Conservation (phyloP, 2,888 invertebrate genomes). For the Rhagophthalmus giganteus region DNA sequence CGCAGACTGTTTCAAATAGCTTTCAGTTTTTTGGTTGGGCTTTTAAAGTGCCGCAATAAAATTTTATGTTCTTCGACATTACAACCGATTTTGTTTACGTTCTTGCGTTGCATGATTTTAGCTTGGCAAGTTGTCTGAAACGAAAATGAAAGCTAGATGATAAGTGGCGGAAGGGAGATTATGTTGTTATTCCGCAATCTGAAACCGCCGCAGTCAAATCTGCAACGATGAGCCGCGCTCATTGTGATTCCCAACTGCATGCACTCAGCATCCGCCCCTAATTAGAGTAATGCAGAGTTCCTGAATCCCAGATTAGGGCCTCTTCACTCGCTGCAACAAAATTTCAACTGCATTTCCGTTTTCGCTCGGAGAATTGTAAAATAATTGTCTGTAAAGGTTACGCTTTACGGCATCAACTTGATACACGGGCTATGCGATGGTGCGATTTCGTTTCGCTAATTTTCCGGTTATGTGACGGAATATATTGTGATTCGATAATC, state of each 20-base stretch:
- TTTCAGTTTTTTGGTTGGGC: no score
- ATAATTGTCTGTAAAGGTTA: no score
- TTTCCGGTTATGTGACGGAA: no score
- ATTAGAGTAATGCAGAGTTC: constrained; percentile 26
- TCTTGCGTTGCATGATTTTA: not conserved
- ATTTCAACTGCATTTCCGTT: constrained; percentile 18
- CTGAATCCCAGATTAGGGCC: constrained; percentile 23
- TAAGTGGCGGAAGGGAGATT: constrained; percentile 1
- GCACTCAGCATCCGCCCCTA: constrained; percentile 20
- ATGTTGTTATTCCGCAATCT: constrained; percentile 16
- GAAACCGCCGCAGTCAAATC: constrained; percentile 16
- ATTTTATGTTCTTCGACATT: not conserved
- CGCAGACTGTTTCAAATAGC: no score
- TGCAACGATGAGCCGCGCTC: constrained; percentile 13
- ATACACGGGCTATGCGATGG: no score
- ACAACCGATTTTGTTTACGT: not conserved
- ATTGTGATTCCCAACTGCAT: constrained; percentile 17
- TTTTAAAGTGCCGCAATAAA: no score
- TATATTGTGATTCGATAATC: no score
- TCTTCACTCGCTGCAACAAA: constrained; percentile 20
- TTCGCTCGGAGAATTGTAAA: constrained; percentile 10
- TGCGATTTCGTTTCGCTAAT: no score
- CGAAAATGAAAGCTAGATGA: constrained; percentile 5
- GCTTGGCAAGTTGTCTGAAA: not conserved
- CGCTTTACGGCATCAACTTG: no score